These are phyloP conservation scores for Hemicordylus capensis DNA, from an alignment of 2,113 vertebrate species.

Conservation along the genomic window DNA sequence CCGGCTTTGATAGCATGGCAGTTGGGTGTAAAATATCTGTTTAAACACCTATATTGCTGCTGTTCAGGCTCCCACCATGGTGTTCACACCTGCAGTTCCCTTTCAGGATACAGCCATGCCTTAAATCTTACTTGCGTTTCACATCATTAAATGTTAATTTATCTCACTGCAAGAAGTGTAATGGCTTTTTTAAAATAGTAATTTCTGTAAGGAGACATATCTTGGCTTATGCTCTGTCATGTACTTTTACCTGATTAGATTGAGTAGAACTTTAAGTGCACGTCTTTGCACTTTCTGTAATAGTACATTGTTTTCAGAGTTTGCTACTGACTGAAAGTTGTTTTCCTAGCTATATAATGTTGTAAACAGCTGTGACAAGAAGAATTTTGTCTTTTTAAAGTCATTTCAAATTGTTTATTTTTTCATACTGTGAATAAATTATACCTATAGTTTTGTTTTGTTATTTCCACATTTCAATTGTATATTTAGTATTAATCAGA, in stretches of 20 bases:
- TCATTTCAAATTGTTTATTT: slow-evolving; percentile 67
- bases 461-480: slow-evolving; percentile 55
- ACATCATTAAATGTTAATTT: background rate
- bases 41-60: background rate
- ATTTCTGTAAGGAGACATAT: background rate
- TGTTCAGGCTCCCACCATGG: background rate
- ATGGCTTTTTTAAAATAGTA: slow-evolving; percentile 17
- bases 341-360: slow-evolving; percentile 1
- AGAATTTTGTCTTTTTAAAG: slow-evolving; percentile 54
- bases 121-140: background rate
- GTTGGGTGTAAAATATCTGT: background rate
- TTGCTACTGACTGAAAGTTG: slow-evolving; percentile 56
- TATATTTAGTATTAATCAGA: slow-evolving; percentile 56
- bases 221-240: background rate
- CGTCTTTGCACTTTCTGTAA: slow-evolving; percentile 10
- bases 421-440: slow-evolving; percentile 76
- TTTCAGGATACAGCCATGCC: background rate
- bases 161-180: slow-evolving; percentile 8
- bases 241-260: slow-evolving; percentile 15
- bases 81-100: background rate
- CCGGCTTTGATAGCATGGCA: background rate
- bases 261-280: slow-evolving; percentile 27
- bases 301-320: slow-evolving; percentile 17
- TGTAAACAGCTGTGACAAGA: slow-evolving; percentile 51
- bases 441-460: slow-evolving; percentile 49